A percentile compares a stretch with the other conserved stretches of the same genome.
Conservation (phyloP, 2,888 invertebrate species). For the Anthrax anthrax region DNA sequence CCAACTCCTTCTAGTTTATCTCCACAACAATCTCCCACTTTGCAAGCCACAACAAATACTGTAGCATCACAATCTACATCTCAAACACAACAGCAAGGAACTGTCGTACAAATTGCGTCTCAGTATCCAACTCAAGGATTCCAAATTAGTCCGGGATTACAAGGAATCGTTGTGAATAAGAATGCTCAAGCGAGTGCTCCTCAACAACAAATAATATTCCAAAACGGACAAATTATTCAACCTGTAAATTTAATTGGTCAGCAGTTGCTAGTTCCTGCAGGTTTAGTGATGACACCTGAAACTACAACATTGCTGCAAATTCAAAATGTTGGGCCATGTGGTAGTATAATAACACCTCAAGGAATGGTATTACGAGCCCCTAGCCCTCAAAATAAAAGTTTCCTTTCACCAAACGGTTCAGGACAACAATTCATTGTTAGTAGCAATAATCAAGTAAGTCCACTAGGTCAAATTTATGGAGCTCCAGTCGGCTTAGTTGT, state of each 20-base stretch:
- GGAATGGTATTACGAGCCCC: conserved; percentile 70
- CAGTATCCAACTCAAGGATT: conserved; percentile 61
- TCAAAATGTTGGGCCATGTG: conserved; percentile 56
- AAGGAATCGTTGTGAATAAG: conserved; percentile 48
- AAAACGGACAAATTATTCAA: conserved; percentile 53
- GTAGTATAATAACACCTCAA: conserved; percentile 50
- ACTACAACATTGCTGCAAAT: conserved; percentile 62
- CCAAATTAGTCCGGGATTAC: conserved; percentile 61
- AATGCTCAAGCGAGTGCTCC: conserved; percentile 40
- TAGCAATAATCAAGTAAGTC: conserved; percentile 64
- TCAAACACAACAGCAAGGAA: conserved; percentile 25
- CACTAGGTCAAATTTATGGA: conserved; percentile 39
- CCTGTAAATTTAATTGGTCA: conserved; percentile 69
- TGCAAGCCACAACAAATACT: conserved; percentile 15
- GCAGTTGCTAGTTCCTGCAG: conserved; percentile 71
- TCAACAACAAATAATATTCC: conserved; percentile 29
- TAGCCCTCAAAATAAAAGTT: conserved; percentile 57
- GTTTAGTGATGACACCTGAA: conserved; percentile 72
- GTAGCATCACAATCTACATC: conserved; percentile 39
- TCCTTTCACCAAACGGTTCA: conserved; percentile 55
- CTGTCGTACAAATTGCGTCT: conserved; percentile 33
- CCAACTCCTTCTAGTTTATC: conserved; percentile 25
- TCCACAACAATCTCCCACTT: conserved; percentile 31
- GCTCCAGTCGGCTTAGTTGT: conserved; percentile 33
- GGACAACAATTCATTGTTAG: conserved; percentile 57